phyloP scores from a whole-genome alignment of 2,888 invertebrate species.

The Myathropa florea region DNA sequence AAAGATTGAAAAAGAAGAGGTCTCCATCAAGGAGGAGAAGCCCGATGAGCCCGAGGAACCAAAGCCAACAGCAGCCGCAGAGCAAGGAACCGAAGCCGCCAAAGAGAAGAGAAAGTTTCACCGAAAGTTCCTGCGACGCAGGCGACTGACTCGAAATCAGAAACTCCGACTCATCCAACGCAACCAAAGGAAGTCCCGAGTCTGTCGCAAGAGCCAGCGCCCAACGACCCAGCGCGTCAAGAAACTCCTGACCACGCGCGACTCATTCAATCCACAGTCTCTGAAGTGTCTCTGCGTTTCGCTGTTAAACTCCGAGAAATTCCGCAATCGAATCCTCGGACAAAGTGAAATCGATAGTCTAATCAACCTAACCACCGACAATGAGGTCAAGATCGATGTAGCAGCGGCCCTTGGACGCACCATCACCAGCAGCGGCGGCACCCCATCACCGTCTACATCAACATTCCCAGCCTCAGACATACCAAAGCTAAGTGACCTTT shows the following conservation, averaged over 20 bases:
- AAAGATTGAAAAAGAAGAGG: constrained; percentile 38
- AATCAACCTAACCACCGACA: constrained; percentile 36
- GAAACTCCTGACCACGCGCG: neutral
- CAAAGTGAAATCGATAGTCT: constrained; percentile 46
- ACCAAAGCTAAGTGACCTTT: constrained; percentile 81
- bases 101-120: constrained; percentile 12
- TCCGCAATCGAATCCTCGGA: constrained; percentile 70
- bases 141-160: neutral
- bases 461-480: constrained; percentile 68
- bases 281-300: constrained; percentile 74
- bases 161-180: constrained; percentile 18
- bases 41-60: neutral
- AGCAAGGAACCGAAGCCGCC: constrained; percentile 11
- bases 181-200: constrained; percentile 39
- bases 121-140: constrained; percentile 14
- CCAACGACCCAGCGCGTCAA: constrained; percentile 29
- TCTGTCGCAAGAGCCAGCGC: constrained; percentile 28
- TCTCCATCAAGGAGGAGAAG: constrained; percentile 42
- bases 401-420: constrained; percentile 63
- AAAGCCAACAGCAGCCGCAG: neutral
- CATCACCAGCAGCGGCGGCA: neutral
- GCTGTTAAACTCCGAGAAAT: constrained; percentile 73
- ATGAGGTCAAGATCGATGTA: constrained; percentile 50
- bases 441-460: constrained; percentile 20
- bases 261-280: constrained; percentile 72